A percentile compares a stretch with the other conserved stretches of the same genome.
phyloP scores from a whole-genome alignment of 2,113 vertebrate genomes.

The Rynchops niger region DNA sequence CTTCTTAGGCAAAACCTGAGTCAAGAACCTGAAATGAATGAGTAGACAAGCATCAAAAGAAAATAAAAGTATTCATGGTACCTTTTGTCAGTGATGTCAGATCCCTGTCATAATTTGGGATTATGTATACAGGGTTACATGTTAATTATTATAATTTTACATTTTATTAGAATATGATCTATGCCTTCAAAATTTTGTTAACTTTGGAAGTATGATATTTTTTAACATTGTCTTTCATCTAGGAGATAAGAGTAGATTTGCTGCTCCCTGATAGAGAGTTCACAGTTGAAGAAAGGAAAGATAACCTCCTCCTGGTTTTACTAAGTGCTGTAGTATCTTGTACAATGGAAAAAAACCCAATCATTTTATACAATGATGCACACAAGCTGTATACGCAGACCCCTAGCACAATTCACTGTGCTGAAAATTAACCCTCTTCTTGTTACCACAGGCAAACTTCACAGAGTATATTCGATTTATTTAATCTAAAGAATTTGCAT shows the following conservation, averaged over 20 bases:
- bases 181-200: neutral
- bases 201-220: neutral
- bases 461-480: neutral
- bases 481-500: neutral
- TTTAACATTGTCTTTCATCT: neutral
- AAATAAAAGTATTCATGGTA: neutral
- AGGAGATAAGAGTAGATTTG: neutral
- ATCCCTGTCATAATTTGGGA: neutral
- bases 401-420: neutral
- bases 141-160: neutral
- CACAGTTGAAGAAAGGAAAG: neutral
- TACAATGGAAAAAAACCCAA: neutral
- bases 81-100: neutral
- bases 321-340: neutral
- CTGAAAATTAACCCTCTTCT: neutral
- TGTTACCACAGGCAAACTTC: neutral
- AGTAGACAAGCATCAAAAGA: neutral
- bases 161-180: neutral
- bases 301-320: neutral
- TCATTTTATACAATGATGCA: neutral
- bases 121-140: neutral
- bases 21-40: neutral
- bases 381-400: neutral
- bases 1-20: neutral
- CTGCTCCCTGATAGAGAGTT: neutral